Conservation (phyloP, 1,140 invertebrate genomes). For the Apis dorsata region DNA sequence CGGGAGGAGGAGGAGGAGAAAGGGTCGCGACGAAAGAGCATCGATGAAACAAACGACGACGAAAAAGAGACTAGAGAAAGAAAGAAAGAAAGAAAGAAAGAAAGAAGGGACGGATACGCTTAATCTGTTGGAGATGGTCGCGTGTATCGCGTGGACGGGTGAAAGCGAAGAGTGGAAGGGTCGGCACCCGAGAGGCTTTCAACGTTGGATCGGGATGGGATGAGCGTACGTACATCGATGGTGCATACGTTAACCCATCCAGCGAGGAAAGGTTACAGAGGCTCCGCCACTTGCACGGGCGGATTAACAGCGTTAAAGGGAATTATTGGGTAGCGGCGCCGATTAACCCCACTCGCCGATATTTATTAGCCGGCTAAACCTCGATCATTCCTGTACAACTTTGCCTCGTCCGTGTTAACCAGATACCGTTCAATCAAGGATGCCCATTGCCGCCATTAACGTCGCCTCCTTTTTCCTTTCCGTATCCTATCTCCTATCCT, state of each 20-base stretch:
- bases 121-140: no score
- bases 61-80: neutral
- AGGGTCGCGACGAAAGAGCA: neutral
- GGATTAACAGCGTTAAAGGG: slow-evolving; percentile 61
- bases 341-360: slow-evolving; percentile 57
- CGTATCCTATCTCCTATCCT: no score
- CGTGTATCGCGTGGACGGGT: no score
- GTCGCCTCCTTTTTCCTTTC: neutral
- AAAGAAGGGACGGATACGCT: neutral
- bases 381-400: slow-evolving; percentile 52
- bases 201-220: neutral
- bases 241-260: slow-evolving; percentile 14
- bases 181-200: neutral
- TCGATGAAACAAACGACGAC: neutral
- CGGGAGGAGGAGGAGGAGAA: neutral
- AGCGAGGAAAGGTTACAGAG: slow-evolving; percentile 17
- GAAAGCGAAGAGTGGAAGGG: no score
- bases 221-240: neutral
- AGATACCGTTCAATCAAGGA: slow-evolving; percentile 50
- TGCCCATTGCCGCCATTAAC: slow-evolving; percentile 3
- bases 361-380: slow-evolving; percentile 68
- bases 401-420: slow-evolving; percentile 37
- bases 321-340: slow-evolving; percentile 67
- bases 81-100: neutral
- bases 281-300: slow-evolving; percentile 25